Base-by-base conservation (phyloP, 2,113 vertebrate species). In the Junco hyemalis region DNA sequence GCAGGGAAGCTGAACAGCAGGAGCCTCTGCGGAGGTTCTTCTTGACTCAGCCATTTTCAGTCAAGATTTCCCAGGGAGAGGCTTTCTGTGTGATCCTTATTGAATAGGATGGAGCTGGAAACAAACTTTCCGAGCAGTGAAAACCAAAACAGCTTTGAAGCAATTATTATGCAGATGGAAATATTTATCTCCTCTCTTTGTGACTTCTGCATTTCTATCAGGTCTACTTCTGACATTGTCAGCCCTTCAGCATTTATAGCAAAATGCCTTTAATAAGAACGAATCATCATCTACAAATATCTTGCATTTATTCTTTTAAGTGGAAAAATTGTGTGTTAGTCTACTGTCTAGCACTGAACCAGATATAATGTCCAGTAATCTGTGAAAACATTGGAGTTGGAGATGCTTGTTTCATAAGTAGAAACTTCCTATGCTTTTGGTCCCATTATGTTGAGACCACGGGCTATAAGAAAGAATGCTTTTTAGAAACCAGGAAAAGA, bases 161-260 rank as follows among this genome's bases (percentile, higher is more conserved):
- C 0, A 0, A 29, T 7, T 54, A 33, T 66, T 70, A 45, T 31
- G 12, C 25, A 14, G 28, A 64, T 17, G 6, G 53, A 88, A 84
- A 59, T 72, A 50, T 48, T 88, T 86, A 16, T 38, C 19, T 80
- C 5, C 13, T 69, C 3, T 47, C 33, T 66, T 66, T 81, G 22
- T 78, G 28, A 47, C 33, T 26, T 86, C 11, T 80, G 5, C 4
- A 3, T 81, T 89, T 86, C 42, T 59, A 66, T 4, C 29, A 54
- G 18, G 31, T 33, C 44, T 68, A 4, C 4, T 86, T n/a, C 22
- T 86, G 42, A 29, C 0, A 0, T 13, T 65, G 38, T 9, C 72
- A 28, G 19, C 28, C n/a, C 69, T 87, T 65, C 14, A 86, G 7
- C 33, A 51, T 4, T 0, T 2, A 24, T 36, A 33, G 33, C 22